phyloP scores from a whole-genome alignment of 2,797 vertebrate genomes.

The Mormyrops attenuatus region DNA sequence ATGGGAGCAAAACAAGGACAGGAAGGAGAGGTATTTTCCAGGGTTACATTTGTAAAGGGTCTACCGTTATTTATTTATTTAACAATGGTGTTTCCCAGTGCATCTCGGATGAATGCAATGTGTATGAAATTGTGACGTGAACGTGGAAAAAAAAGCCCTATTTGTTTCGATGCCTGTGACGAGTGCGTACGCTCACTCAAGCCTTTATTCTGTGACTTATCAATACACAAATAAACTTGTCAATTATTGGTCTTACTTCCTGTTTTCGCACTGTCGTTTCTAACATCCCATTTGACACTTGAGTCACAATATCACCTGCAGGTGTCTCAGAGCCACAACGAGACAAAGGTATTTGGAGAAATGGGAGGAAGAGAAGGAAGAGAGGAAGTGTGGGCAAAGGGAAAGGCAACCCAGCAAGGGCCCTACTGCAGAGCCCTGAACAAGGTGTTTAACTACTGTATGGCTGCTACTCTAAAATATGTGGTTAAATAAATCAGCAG shows the following conservation, averaged over 20 bases:
- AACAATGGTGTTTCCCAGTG: slow-evolving; percentile 19
- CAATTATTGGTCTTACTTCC: slow-evolving; percentile 8
- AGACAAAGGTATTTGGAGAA: background rate
- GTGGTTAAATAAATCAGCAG: background rate
- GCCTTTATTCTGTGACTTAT: slow-evolving; percentile 22
- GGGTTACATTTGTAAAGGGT: slow-evolving; percentile 15
- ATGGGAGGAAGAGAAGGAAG: background rate
- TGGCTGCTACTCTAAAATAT: background rate
- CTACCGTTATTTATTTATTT: slow-evolving; percentile 35
- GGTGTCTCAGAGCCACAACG: background rate
- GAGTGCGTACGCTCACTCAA: background rate
- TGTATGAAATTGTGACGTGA: slow-evolving; percentile 9
- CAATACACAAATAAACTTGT: slow-evolving; percentile 28
- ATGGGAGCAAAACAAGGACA: background rate
- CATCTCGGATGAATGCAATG: slow-evolving; percentile 13
- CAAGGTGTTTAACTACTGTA: background rate
- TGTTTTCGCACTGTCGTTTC: background rate
- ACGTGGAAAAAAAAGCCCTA: background rate
- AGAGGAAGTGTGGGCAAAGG: background rate
- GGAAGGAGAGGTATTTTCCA: background rate
- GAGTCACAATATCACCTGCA: background rate
- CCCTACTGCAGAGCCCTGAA: background rate
- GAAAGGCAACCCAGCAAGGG: background rate
- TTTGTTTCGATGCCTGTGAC: background rate
- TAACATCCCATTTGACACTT: background rate